Evolutionary conservation across 2,113 vertebrate species (phyloP).

Genomic region (Mystacornis crossleyi): DNA sequence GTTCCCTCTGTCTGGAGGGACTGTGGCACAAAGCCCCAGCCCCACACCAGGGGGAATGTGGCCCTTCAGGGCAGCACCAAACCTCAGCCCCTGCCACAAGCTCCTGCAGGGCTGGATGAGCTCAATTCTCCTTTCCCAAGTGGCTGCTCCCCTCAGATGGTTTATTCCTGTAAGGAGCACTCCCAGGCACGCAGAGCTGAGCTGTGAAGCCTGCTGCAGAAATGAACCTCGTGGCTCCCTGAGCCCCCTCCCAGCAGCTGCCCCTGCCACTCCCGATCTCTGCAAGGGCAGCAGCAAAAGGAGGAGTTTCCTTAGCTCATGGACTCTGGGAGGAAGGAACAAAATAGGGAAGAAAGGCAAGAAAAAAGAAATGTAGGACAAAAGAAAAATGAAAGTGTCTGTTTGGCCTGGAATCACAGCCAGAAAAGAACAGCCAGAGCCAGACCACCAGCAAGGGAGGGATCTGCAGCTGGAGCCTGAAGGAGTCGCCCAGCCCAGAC

Average conservation of each 20-base stretch:
- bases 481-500: rapidly evolving
- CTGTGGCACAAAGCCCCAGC: neutral
- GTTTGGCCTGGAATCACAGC: neutral
- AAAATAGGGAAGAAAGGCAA: neutral
- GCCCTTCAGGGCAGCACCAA: neutral
- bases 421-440: neutral
- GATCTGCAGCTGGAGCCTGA: neutral
- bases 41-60: neutral
- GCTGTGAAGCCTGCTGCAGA: neutral
- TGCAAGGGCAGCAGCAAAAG: neutral
- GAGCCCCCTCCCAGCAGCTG: neutral
- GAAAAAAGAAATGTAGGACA: neutral
- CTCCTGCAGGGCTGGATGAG: neutral
- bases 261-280: neutral
- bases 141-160: neutral
- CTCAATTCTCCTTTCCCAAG: neutral
- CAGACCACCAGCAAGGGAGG: neutral
- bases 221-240: neutral
- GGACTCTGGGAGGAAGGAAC: neutral
- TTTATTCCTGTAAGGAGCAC: neutral
- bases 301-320: neutral
- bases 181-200: neutral
- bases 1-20: neutral
- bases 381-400: neutral
- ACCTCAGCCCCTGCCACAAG: neutral